phyloP scores from a whole-genome alignment of 2,888 invertebrate genomes.

The Heliconius aoede region DNA sequence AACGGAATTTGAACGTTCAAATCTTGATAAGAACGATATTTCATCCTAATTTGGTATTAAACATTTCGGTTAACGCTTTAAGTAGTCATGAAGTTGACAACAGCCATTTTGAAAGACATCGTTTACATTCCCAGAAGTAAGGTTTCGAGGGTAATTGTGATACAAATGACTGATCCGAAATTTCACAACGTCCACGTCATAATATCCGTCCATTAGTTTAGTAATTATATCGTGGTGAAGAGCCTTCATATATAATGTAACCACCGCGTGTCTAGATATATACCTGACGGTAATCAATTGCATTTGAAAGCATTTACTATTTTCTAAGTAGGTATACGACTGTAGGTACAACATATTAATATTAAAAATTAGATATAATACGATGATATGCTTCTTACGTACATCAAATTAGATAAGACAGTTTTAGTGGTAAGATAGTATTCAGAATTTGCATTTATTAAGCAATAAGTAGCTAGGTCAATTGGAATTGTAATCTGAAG shows the following conservation, averaged over 20 bases:
- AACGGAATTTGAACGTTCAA: constrained; percentile 46
- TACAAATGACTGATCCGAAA: constrained; percentile 72
- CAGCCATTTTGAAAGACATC: constrained; percentile 16
- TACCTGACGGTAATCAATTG: constrained; percentile 74
- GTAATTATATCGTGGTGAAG: constrained; percentile 42
- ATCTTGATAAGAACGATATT: neutral
- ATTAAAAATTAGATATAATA: constrained; percentile 37
- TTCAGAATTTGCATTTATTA: constrained; percentile 71
- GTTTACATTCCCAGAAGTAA: constrained; percentile 1
- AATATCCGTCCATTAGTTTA: constrained; percentile 44
- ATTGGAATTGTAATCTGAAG: constrained; percentile 49
- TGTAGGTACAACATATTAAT: constrained; percentile 48
- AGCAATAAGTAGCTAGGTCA: constrained; percentile 51
- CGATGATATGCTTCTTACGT: constrained; percentile 51
- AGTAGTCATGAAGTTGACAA: neutral
- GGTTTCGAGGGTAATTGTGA: constrained; percentile 68
- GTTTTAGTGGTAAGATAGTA: constrained; percentile 51
- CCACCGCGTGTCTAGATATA: constrained; percentile 77
- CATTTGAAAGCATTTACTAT: constrained; percentile 77
- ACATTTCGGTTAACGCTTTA: constrained; percentile 14
- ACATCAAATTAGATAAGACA: constrained; percentile 53
- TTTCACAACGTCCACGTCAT: constrained; percentile 47
- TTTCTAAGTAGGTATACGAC: constrained; percentile 51
- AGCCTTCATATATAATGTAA: constrained; percentile 53
- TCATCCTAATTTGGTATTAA: neutral